Percentiles rank a stretch among this genome's conserved stretches.
Evolutionary conservation across 1,140 invertebrate species (phyloP).

Genomic region (Calliphora vicina): DNA sequence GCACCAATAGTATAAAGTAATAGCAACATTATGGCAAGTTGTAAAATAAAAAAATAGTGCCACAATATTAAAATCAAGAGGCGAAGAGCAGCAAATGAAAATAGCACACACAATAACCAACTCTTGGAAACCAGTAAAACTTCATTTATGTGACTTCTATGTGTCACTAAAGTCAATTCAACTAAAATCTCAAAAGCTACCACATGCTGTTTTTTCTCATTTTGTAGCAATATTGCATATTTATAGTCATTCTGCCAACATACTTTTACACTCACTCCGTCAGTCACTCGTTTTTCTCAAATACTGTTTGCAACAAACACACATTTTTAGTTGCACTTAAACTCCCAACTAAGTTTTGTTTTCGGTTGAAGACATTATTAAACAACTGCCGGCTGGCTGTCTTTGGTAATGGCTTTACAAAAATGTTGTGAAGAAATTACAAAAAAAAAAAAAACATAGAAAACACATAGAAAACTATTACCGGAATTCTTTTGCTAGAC

Average conservation of each 20-base stretch:
- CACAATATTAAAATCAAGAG: neutral
- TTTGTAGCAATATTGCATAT: neutral
- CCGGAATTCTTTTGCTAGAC: neutral
- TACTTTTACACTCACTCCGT: neutral
- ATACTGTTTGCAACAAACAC: too few species aligned
- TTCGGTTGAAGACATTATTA: neutral
- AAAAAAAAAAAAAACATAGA: too few species aligned
- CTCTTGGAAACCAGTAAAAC: neutral
- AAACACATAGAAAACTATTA: neutral
- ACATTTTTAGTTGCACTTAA: too few species aligned
- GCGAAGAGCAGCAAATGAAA: neutral
- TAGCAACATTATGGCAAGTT: neutral
- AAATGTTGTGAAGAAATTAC: neutral
- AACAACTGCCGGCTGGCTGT: neutral
- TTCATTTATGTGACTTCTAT: slow-evolving; percentile 7
- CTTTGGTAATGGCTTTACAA: neutral
- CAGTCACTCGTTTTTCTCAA: too few species aligned
- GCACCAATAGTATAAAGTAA: neutral
- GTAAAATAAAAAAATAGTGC: neutral
- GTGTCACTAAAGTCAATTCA: slow-evolving; percentile 5
- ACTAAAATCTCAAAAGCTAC: neutral
- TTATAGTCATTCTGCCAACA: neutral
- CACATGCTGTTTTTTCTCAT: neutral
- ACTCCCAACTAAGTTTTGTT: too few species aligned
- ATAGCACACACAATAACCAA: neutral